Percentiles rank a stretch among this genome's conserved stretches.
phyloP scores from a whole-genome alignment of 2,888 invertebrate species.

The Drosophila melanosoma region DNA sequence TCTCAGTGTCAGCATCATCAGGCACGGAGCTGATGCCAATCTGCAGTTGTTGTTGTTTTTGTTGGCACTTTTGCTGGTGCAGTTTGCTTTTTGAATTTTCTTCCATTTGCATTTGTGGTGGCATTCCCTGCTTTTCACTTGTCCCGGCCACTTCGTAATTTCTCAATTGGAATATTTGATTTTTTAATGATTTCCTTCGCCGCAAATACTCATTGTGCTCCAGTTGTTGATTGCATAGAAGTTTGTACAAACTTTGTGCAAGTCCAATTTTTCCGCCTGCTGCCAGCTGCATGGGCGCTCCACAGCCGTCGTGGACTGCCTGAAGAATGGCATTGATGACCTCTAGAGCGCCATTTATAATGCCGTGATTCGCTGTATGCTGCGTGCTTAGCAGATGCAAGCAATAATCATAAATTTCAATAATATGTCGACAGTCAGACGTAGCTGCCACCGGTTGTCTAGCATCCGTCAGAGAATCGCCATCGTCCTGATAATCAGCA shows the following conservation, averaged over 20 bases:
- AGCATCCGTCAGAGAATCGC: constrained; percentile 58
- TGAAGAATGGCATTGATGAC: constrained; percentile 84
- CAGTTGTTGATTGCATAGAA: constrained; percentile 83
- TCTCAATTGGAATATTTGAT: constrained; percentile 85
- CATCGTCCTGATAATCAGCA: constrained; percentile 67
- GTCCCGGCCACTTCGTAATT: constrained; percentile 80
- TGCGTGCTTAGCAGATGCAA: constrained; percentile 89
- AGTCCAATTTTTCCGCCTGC: constrained; percentile 37
- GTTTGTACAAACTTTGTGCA: constrained; percentile 79
- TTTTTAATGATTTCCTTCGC: constrained; percentile 85
- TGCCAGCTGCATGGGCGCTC: constrained; percentile 16
- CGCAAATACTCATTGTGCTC: constrained; percentile 84
- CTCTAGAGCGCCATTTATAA: constrained; percentile 95
- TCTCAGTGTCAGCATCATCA: constrained; percentile 53
- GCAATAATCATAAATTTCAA: constrained; percentile 92
- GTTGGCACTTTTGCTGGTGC: constrained; percentile 70
- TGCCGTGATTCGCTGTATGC: constrained; percentile 92
- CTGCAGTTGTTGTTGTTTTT: constrained; percentile 45
- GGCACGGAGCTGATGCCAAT: constrained; percentile 50
- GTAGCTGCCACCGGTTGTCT: constrained; percentile 48
- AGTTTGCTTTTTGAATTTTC: constrained; percentile 69
- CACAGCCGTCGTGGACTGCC: constrained; percentile 70
- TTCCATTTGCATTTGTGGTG: constrained; percentile 68
- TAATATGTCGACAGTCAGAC: constrained; percentile 82
- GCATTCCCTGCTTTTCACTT: constrained; percentile 55